These are phyloP conservation scores for Tetragonula carbonaria DNA, from an alignment of 2,888 invertebrate genomes.

Conservation along the genomic window DNA sequence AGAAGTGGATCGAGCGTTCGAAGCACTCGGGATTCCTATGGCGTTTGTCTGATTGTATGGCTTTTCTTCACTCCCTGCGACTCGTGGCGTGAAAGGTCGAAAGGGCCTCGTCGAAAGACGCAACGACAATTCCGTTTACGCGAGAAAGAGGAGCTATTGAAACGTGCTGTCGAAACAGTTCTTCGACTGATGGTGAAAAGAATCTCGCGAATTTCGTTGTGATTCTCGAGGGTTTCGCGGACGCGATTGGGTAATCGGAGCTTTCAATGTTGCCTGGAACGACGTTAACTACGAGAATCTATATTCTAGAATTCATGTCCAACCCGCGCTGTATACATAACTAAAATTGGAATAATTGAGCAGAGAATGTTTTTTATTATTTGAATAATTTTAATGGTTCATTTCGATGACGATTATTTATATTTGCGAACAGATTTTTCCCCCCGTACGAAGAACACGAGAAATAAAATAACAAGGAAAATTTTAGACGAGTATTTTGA, in stretches of 20 bases:
- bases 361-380: too few relatives aligned
- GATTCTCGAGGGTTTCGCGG: neutral
- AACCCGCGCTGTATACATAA: too few relatives aligned
- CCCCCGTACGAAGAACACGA: too few relatives aligned
- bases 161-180: conserved; percentile 1
- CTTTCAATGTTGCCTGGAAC: too few relatives aligned
- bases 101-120: conserved; percentile 10
- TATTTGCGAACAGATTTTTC: too few relatives aligned
- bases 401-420: too few relatives aligned
- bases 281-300: too few relatives aligned
- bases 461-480: too few relatives aligned
- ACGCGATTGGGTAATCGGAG: neutral
- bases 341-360: too few relatives aligned
- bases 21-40: conserved; percentile 26
- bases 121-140: conserved; percentile 20
- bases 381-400: too few relatives aligned
- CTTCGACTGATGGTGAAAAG: conserved; percentile 3
- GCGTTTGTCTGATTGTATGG: conserved; percentile 45
- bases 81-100: conserved; percentile 29
- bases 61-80: conserved; percentile 14
- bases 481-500: too few relatives aligned
- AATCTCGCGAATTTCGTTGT: neutral
- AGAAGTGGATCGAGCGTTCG: conserved; percentile 58
- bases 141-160: neutral
- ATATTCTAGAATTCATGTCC: too few relatives aligned